Base-by-base conservation (phyloP, 2,113 vertebrate genomes). In the Pomatorhinus ruficollis region DNA sequence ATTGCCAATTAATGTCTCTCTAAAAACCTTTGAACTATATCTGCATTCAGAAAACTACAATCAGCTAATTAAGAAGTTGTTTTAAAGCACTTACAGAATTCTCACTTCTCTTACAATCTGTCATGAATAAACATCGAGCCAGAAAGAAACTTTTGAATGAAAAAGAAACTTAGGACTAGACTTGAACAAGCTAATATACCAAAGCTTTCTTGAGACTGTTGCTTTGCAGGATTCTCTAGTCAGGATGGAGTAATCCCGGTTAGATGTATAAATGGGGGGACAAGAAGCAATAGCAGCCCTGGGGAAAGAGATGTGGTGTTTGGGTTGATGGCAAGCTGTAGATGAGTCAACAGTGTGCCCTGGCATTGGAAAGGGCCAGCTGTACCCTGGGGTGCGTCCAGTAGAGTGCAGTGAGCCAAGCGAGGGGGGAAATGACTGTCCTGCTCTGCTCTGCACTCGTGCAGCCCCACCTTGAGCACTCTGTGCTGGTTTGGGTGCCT, bases 351-450 rank as follows among this genome's bases (percentile, higher is more conserved):
- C 5, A 47, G 18, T 4, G 53, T 81, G 69, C 27, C 57, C 44
- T 63, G 39, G 47, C 24, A 87, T 63, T 15, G 2, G 0, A 23
- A 53, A 80, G 13, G 10, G 16, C 31, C 78, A 60, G 21, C 31
- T 11, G 2, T 11, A 22, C 12, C 68, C 47, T 40, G 69, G n/a
- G 27, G 10, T 71, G n/a, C 42, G 39, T 21, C 50, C 31, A 81
- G 53, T 39, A 87, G 44, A 59, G 74, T 1, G 30, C 0, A 42
- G 28, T 5, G 11, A 64, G 33, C 39, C 8, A 2, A 4, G 7
- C 0, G 0, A 66, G 16, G 21, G 24, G 21, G 19, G 23, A 35
- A 39, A 19, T 4, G 50, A 45, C 2, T 50, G 63, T 20, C 39
- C 19, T 1, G 4, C 45, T 31, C 40, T 87, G 28, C 47, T 40